A percentile compares a stretch with the other conserved stretches of the same genome.
phyloP scores from a whole-genome alignment of 1,140 invertebrate genomes.

The Reticulitermes speratus region DNA sequence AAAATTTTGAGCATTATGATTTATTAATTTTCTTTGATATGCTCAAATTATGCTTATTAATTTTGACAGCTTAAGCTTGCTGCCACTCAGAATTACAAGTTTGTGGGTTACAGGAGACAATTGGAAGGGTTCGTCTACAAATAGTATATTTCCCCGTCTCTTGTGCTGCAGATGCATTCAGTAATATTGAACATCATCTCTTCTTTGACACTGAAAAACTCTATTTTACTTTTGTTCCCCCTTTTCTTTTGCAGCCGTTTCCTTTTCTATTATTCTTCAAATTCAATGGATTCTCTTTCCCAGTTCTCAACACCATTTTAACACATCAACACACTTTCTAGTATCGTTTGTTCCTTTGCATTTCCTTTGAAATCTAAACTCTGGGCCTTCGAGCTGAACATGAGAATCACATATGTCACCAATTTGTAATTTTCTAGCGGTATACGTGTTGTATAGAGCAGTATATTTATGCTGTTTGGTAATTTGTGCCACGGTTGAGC shows the following conservation, averaged over 20 bases:
- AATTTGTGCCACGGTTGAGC: too few relatives aligned
- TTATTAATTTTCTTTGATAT: too few relatives aligned
- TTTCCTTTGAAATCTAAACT: background rate
- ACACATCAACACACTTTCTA: slow-evolving; percentile 10
- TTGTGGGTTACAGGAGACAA: background rate
- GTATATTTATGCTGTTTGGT: too few relatives aligned
- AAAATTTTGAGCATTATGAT: too few relatives aligned
- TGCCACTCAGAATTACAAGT: background rate
- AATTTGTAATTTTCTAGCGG: too few relatives aligned
- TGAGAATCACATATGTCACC: too few relatives aligned
- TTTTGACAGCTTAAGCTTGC: too few relatives aligned
- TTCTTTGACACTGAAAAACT: background rate
- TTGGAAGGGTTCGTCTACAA: background rate
- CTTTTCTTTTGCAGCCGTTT: background rate
- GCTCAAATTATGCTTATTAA: too few relatives aligned
- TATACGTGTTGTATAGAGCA: too few relatives aligned
- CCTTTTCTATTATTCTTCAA: background rate
- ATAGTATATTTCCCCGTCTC: background rate
- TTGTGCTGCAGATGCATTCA: background rate
- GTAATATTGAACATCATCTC: background rate
- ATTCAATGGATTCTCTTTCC: background rate
- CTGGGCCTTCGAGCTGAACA: too few relatives aligned
- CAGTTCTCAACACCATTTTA: background rate
- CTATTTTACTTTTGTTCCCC: background rate
- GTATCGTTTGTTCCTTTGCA: background rate